These are phyloP conservation scores for Harpalus rubripes DNA, from an alignment of 2,888 invertebrate genomes.

Conservation along the genomic window DNA sequence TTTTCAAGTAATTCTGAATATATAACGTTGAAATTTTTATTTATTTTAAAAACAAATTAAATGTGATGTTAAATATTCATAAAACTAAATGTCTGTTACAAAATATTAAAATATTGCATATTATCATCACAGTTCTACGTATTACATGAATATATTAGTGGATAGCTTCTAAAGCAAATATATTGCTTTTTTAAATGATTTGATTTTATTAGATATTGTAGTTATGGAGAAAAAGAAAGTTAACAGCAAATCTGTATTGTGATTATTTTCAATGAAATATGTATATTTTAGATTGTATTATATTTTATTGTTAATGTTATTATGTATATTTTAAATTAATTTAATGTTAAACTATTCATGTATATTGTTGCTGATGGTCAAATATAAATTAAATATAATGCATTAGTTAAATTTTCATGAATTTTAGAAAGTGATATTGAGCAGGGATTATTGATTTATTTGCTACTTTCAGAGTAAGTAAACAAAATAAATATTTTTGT, in stretches of 20 bases:
- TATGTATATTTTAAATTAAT: slow-evolving; percentile 52
- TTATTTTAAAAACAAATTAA: slow-evolving; percentile 26
- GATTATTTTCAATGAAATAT: slow-evolving; percentile 52
- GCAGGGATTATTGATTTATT: not conserved
- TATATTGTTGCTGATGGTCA: slow-evolving; percentile 47
- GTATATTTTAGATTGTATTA: slow-evolving; percentile 58
- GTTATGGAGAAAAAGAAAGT: not conserved
- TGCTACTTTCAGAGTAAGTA: not conserved
- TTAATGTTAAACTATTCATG: slow-evolving; percentile 52
- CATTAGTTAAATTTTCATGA: not conserved
- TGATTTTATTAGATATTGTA: slow-evolving; percentile 21
- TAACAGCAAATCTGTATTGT: slow-evolving; percentile 37
- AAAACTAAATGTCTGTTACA: slow-evolving; percentile 22
- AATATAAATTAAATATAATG: slow-evolving; percentile 44
- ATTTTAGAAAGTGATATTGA: not conserved
- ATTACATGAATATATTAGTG: not conserved
- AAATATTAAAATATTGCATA: slow-evolving; percentile 22
- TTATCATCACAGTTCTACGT: slow-evolving; percentile 21
- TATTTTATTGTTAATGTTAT: slow-evolving; percentile 51
- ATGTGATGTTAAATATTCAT: slow-evolving; percentile 38
- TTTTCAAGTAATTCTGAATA: slow-evolving; percentile 25
- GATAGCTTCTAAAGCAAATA: slow-evolving; percentile 14
- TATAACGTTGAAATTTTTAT: slow-evolving; percentile 43
- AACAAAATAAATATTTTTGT: too few species aligned
- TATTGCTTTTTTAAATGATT: slow-evolving; percentile 26